phyloP scores from a whole-genome alignment of 2,113 vertebrate species.

The Cricetomys ansorgei region DNA sequence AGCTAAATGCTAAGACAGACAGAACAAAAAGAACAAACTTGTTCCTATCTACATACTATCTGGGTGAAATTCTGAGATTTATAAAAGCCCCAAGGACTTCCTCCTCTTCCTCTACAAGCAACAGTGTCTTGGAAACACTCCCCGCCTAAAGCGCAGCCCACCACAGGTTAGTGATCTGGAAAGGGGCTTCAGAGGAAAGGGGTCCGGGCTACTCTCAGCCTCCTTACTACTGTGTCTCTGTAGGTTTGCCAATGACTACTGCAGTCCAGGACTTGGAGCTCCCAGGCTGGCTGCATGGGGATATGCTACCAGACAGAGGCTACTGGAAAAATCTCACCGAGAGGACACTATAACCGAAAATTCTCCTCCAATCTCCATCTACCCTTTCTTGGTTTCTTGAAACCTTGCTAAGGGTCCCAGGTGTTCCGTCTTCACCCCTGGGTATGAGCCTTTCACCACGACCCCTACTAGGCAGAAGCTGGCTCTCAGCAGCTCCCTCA shows the following conservation, averaged over 20 bases:
- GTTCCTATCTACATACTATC: slow-evolving; percentile 28
- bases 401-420: not conserved
- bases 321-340: not conserved
- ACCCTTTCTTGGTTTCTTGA: not conserved
- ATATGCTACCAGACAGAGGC: not conserved
- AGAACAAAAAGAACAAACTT: slow-evolving; percentile 40
- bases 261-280: not conserved
- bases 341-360: not conserved
- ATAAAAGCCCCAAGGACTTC: not conserved
- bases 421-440: not conserved
- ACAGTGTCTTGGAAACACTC: not conserved
- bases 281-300: not conserved
- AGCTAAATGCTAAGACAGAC: slow-evolving; percentile 23
- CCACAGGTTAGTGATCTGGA: not conserved
- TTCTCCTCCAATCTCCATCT: not conserved
- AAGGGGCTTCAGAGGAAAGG: not conserved
- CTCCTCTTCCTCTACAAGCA: not conserved
- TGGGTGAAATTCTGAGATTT: slow-evolving; percentile 31
- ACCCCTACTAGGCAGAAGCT: not conserved
- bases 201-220: not conserved
- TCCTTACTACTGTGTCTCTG: not conserved
- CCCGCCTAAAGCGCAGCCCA: not conserved
- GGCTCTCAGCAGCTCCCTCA: not conserved
- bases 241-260: not conserved
- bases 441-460: not conserved